These are phyloP conservation scores for Vesta saturnalis DNA, from an alignment of 2,888 invertebrate species.

Conservation along the genomic window DNA sequence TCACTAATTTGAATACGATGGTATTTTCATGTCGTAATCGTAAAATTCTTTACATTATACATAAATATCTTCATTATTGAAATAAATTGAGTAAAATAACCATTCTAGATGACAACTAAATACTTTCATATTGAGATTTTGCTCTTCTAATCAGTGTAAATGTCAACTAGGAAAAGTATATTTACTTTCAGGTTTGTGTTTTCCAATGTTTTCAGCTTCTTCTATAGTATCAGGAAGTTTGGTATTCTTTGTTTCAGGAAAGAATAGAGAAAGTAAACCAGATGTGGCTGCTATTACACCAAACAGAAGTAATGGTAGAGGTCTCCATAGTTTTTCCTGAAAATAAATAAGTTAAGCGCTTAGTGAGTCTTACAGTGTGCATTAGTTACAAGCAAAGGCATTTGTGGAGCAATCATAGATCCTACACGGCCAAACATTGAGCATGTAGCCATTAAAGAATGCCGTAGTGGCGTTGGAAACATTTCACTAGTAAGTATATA, in stretches of 20 bases:
- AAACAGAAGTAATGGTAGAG: constrained; percentile 72
- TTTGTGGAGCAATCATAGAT: constrained; percentile 73
- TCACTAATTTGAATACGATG: too few species aligned
- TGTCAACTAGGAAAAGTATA: background rate
- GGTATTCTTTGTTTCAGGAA: constrained; percentile 76
- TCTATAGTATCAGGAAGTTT: constrained; percentile 75
- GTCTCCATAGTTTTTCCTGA: constrained; percentile 58
- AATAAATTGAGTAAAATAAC: too few species aligned
- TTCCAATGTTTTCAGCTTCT: constrained; percentile 69
- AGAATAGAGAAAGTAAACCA: constrained; percentile 69
- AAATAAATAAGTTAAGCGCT: background rate
- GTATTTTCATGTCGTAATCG: too few species aligned
- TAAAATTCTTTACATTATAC: too few species aligned
- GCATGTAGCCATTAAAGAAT: constrained; percentile 71
- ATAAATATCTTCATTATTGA: too few species aligned
- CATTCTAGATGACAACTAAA: background rate
- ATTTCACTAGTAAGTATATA: constrained; percentile 76
- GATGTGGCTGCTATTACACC: constrained; percentile 70
- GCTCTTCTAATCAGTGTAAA: background rate
- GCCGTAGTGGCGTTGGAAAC: constrained; percentile 72
- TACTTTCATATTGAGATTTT: background rate
- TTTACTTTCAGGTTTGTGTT: background rate
- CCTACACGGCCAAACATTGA: constrained; percentile 75
- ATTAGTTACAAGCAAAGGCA: constrained; percentile 68
- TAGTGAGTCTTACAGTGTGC: background rate